Evolutionary conservation across 2,888 invertebrate species (phyloP), one percentile per base, ranked within the genome.

Genomic region (Microplitis manilae): DNA sequence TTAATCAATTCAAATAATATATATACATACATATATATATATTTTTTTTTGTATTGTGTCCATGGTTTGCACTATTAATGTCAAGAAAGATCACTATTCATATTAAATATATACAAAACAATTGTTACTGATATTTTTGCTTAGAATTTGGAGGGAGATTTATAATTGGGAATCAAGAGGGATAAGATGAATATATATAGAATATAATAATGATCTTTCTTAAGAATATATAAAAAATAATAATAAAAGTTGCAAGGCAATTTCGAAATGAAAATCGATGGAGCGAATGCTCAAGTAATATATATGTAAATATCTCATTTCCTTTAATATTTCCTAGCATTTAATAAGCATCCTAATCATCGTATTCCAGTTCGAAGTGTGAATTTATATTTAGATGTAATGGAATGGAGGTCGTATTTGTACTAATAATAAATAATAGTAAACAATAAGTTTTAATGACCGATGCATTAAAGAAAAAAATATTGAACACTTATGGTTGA

Each of bases 231-330:
- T 50, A 50, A 50, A 30, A 50, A 50, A 50, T 50, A 50, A 50
- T 50, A 50, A 50, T 50, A 50, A 50, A 13, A 50, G 9, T 65
- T 65, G 65, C 65, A 65, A 65, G 20, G 20, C 8, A 65, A 65
- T 30, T 30, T 65, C 65, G 65, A 65, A 65, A 65, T 65, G 65
- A 65, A 65, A 65, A 65, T 65, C 38, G 65, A 65, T 65, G 65
- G 65, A 65, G 65, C 30, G 38, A 65, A 65, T 65, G 15, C 62
- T 62, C 15, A n/a, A 62, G 62, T 62, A 62, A 62, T 62, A 62
- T 62, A 62, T 20, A 62, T 62, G 20, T 62, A 62, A 17, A 62
- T 62, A 62, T 62, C 62, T 50, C 50, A 50, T 50, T 50, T 50
- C 50, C 50, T 50, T 50, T 8, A 50, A 50, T 50, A 50, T 50